Conservation (phyloP, 2,888 invertebrate genomes). For the Drosophila rellima region DNA sequence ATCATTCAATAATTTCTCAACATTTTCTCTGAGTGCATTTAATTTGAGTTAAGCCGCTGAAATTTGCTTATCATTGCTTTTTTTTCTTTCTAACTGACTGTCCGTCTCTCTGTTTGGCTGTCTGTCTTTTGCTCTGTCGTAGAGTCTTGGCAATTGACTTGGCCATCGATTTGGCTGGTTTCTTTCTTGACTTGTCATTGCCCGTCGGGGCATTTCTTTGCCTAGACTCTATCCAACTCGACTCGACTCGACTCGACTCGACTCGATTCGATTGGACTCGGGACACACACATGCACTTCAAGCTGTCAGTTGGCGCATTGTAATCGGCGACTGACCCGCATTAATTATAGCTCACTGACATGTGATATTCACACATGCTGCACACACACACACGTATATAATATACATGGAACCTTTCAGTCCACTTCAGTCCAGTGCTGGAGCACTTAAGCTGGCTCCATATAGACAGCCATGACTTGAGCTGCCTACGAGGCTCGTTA, state of each 20-base stretch:
- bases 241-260: slow-evolving; percentile 11
- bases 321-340: slow-evolving; percentile 82
- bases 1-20: neutral
- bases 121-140: slow-evolving; percentile 5
- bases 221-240: slow-evolving; percentile 8
- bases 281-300: slow-evolving; percentile 70
- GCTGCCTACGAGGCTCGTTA: slow-evolving; percentile 70
- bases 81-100: slow-evolving; percentile 47
- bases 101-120: slow-evolving; percentile 8
- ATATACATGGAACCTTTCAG: slow-evolving; percentile 13
- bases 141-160: slow-evolving; percentile 60
- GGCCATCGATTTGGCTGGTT: slow-evolving; percentile 53
- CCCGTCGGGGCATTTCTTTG: slow-evolving; percentile 45
- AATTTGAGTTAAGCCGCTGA: slow-evolving; percentile 43
- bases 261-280: slow-evolving; percentile 34
- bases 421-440: slow-evolving; percentile 54
- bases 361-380: slow-evolving; percentile 78
- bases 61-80: slow-evolving; percentile 78
- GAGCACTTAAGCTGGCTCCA: slow-evolving; percentile 69
- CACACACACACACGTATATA: slow-evolving; percentile 32
- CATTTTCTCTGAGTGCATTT: slow-evolving; percentile 29
- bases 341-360: slow-evolving; percentile 81
- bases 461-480: slow-evolving; percentile 57
- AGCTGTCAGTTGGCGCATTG: slow-evolving; percentile 80
- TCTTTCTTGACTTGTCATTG: slow-evolving; percentile 75